Conservation (phyloP, 2,797 vertebrate species). For the Phrynocephalus guinanensis region DNA sequence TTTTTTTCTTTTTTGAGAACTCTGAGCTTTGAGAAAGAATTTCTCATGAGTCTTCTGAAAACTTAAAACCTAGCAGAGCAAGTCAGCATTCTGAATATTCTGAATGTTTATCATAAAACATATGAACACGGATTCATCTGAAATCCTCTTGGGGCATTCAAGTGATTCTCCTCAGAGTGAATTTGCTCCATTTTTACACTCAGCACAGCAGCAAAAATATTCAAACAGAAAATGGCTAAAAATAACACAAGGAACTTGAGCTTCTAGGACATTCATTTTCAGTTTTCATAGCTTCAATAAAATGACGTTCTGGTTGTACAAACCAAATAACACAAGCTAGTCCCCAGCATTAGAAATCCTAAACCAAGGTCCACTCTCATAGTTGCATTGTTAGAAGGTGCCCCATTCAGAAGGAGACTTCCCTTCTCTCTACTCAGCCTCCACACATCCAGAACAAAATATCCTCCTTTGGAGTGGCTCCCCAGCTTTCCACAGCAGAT, state of each 20-base stretch:
- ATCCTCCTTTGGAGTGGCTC: no score
- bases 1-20: not conserved
- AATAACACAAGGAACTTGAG: not conserved
- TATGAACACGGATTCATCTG: not conserved
- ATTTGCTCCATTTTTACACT: not conserved
- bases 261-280: not conserved
- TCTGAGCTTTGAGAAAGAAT: not conserved
- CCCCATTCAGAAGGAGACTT: no score
- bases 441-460: no score
- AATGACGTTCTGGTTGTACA: not conserved
- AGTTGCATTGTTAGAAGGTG: no score
- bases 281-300: not conserved
- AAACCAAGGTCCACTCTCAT: no score
- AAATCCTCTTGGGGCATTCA: not conserved
- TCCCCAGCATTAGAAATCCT: no score
- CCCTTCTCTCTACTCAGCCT: no score
- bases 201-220: no score
- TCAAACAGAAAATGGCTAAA: not conserved
- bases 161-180: not conserved
- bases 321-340: not conserved
- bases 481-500: no score
- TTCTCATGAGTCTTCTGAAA: not conserved
- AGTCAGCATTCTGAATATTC: not conserved
- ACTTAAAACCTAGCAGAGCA: not conserved
- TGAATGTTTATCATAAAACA: not conserved